These are phyloP conservation scores for Oenanthe oenanthe DNA, from an alignment of 2,113 vertebrate genomes.

Conservation along the genomic window DNA sequence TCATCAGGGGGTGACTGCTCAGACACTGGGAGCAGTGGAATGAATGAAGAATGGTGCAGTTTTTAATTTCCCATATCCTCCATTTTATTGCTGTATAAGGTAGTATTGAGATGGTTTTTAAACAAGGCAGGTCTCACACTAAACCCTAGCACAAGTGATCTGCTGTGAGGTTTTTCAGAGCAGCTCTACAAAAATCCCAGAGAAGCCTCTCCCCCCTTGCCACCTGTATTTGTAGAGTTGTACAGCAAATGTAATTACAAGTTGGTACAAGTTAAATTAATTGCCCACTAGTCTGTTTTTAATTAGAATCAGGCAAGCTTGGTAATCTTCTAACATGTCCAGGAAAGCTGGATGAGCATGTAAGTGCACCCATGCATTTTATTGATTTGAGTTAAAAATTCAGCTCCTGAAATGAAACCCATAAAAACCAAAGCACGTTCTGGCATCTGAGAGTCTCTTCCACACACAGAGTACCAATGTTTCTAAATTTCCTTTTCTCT, in stretches of 20 bases:
- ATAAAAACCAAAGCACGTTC: not conserved
- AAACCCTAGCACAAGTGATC: not conserved
- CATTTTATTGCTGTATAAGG: not conserved
- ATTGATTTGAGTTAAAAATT: constrained; percentile 54
- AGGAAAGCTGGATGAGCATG: constrained; percentile 26
- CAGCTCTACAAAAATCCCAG: not conserved
- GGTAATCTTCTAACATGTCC: constrained; percentile 54
- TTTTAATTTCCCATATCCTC: not conserved
- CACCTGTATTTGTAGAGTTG: constrained; percentile 7
- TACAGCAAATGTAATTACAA: constrained; percentile 58
- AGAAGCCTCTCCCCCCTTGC: not conserved
- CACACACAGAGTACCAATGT: not conserved
- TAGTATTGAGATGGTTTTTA: not conserved
- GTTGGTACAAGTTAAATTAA: constrained; percentile 69
- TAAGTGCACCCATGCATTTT: constrained; percentile 31
- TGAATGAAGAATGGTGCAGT: not conserved
- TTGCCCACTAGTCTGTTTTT: constrained; percentile 62
- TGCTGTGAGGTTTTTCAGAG: not conserved
- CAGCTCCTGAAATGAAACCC: not conserved
- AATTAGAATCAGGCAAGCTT: constrained; percentile 67
- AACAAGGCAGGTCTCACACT: not conserved
- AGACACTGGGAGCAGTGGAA: not conserved
- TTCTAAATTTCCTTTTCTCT: not conserved
- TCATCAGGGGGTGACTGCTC: not conserved
- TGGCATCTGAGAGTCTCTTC: not conserved